Base-by-base conservation (phyloP, 1,140 invertebrate species). In the Drosophila rufa region DNA sequence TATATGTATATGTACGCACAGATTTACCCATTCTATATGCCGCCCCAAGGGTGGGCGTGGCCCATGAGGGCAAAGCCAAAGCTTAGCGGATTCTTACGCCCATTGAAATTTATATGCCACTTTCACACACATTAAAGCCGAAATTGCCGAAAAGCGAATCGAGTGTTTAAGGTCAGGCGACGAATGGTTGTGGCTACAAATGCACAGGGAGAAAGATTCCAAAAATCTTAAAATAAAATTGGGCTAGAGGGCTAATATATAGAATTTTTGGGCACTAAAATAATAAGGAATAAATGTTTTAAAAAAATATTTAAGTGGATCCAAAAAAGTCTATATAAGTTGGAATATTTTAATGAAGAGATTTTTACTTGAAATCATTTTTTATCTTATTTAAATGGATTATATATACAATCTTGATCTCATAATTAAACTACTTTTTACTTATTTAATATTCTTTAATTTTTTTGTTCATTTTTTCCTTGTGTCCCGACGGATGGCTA, bases 81-180 rank as follows among this genome's bases (percentile, higher is more conserved):
- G 84, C 84, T 89, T 89, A 90, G 74, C 74, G 75, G 38, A 60
- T 83, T 68, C 80, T 80, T 73, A 70, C 79, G 82, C 79, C 81
- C 82, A 86, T 81, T 90, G 78, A 81, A 90, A 89, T 89, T 89
- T 84, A 89, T 85, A 79, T 59, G 82, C 79, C 57, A 65, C 82
- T 85, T 74, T 67, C 56, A 53, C 75, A 65, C 65, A 56, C 76
- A 80, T 89, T 80, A 89, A 89, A 83, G 84, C 64, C 64, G 59
- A 65, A 59, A 80, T 62, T 47, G 77, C 45, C 57, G 27, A 68
- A 46, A 51, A 60, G 42, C 38, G 45, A 50, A 36, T 57, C 51
- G 61, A 47, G 58, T 76, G 61, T 74, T 59, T 82, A 71, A 66
- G 61, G 75, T 61, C 69, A 64, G 75, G 43, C 53, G 53, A 40